phyloP scores from a whole-genome alignment of 2,888 invertebrate species.

The Dicroscelio sp. region DNA sequence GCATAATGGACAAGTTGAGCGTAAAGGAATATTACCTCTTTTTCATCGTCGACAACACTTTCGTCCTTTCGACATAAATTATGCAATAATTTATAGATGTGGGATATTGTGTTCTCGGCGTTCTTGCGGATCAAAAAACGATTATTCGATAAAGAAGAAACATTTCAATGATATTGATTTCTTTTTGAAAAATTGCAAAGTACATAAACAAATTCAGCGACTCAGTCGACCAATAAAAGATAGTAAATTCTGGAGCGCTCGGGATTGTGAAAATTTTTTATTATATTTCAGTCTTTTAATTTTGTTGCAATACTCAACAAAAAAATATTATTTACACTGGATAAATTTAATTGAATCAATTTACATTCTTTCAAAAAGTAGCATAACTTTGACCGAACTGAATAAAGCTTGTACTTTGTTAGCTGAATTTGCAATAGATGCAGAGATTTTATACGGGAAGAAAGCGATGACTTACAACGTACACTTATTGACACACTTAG shows the following conservation, averaged over 20 bases:
- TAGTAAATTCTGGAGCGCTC: slow-evolving; percentile 15
- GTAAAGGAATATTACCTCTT: no score
- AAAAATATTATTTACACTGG: slow-evolving; percentile 13
- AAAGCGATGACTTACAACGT: no score
- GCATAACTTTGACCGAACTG: neutral
- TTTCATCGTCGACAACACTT: no score
- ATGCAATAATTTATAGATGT: no score
- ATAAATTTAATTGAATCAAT: slow-evolving; percentile 5
- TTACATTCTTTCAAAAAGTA: neutral
- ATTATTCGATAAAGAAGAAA: slow-evolving; percentile 16
- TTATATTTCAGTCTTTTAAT: neutral
- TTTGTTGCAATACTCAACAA: neutral
- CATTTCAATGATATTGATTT: neutral
- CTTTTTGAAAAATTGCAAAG: slow-evolving; percentile 9
- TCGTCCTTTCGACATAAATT: no score
- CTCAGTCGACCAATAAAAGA: slow-evolving; percentile 3
- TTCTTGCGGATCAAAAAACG: no score
- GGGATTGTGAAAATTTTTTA: slow-evolving; percentile 20
- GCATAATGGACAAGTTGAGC: no score
- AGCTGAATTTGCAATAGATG: neutral
- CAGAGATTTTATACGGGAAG: slow-evolving; percentile 15
- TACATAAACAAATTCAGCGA: slow-evolving; percentile 1
- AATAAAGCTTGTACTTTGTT: neutral
- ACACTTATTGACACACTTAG: slow-evolving; percentile 7
- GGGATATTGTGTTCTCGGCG: no score